Evolutionary conservation across 2,888 invertebrate species (phyloP), one percentile per base, ranked within the genome.

Genomic region (Lycia hirtaria): DNA sequence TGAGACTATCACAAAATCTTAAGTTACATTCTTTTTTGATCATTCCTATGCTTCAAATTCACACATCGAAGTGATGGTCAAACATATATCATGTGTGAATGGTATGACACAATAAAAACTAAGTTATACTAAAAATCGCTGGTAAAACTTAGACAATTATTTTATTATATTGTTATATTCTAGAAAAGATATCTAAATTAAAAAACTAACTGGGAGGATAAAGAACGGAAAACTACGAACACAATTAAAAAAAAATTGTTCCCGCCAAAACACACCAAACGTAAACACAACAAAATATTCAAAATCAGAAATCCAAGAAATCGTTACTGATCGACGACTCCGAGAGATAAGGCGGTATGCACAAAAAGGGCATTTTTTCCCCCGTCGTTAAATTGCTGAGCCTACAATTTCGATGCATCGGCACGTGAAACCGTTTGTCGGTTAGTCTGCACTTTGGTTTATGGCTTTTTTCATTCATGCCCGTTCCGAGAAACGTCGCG

Each of bases 341-440:
- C 19, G 43, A 67, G 59, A 75, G 75, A 80, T 79, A 78, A 78
- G 69, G 65, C 62, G 67, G 61, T 67, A 59, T 55, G 68, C 59
- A 72, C 65, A 79, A 79, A 81, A 81, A 79, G 69, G 70, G 60
- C 64, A 68, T 62, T 75, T 72, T 75, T 75, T 81, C 74, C 67
- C 74, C 66, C 77, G 78, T 82, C 80, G 73, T 76, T 72, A 80
- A 81, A 84, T 83, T 83, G 83, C 82, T 81, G 76, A 83, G 78
- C 75, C 76, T 74, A 80, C 80, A 80, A 80, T 79, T 81, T 81
- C 67, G 78, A 84, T 86, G 86, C 87, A 87, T 80, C 83, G 87
- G 82, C 79, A 87, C 82, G 85, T 88, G 82, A 87, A 88, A 83
- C 85, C 81, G 87, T 88, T 88, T 85, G 87, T 85, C 86, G 85